These are phyloP conservation scores for Elephantulus edwardii DNA, from an alignment of 2,113 vertebrate genomes.

Conservation along the genomic window DNA sequence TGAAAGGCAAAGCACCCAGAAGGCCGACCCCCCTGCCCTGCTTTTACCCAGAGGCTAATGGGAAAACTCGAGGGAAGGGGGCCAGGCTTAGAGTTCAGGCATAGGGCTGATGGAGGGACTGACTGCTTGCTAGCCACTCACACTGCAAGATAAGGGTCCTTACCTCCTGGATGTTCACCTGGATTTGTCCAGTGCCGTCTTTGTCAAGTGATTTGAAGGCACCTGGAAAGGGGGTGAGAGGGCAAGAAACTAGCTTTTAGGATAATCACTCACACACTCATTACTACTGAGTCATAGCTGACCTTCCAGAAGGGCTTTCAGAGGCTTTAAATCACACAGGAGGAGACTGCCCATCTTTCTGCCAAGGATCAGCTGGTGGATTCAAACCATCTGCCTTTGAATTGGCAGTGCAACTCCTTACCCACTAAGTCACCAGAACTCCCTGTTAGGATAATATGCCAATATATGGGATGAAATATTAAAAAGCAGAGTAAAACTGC, in stretches of 20 bases:
- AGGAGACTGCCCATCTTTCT: too few relatives aligned
- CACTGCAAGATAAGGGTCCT: background rate
- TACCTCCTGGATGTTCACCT: conserved; percentile 92
- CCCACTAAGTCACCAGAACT: too few relatives aligned
- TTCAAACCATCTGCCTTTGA: too few relatives aligned
- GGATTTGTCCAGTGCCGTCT: conserved; percentile 90
- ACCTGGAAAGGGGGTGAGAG: conserved; percentile 80
- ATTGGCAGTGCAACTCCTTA: too few relatives aligned
- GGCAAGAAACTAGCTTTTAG: background rate
- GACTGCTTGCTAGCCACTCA: background rate
- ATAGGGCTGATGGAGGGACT: background rate
- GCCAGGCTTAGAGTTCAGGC: background rate
- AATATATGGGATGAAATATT: background rate
- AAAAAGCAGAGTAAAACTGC: too few relatives aligned
- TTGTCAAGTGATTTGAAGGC: conserved; percentile 93
- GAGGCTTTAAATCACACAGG: too few relatives aligned
- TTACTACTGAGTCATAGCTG: too few relatives aligned
- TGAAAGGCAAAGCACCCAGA: background rate
- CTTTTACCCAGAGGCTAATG: background rate
- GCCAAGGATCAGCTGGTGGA: too few relatives aligned
- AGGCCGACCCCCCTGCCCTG: background rate
- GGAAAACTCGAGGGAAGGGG: background rate
- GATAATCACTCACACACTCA: too few relatives aligned
- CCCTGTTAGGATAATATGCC: too few relatives aligned
- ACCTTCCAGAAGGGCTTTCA: too few relatives aligned